Evolutionary conservation across 2,888 invertebrate species (phyloP), one percentile per base, ranked within the genome.

Genomic region (Drosophila leonis): DNA sequence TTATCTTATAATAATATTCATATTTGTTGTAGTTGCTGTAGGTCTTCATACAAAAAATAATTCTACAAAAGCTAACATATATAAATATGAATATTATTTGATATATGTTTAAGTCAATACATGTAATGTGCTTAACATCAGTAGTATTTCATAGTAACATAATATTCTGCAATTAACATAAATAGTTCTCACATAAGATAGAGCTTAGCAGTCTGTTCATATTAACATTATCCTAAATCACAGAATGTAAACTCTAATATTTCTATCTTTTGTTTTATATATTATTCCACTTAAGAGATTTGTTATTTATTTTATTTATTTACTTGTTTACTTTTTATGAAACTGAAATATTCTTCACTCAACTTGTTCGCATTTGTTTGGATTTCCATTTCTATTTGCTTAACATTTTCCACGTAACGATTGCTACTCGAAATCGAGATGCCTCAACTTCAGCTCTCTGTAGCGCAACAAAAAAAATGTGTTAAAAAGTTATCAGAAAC

Each of bases 401-500:
- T 41, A 46, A 41, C 18, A 41, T 54, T 29, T 42, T n/a, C 13
- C 18, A 15, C 8, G 18, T 10, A 20, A 8, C 6, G 9, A 10
- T 1, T 13, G 24, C 29, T 54, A 8, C 6, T 65, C 0, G n/a
- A 66, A 61, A 62, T 24, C 27, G 9, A 57, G 20, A 64, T 70
- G 31, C 57, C 41, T 57, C 18, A 41, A 52, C 37, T 48, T 29
- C n/a, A 33, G 27, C 10, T 44, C 15, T n/a, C 20, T 56, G 69
- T 69, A 78, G 79, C 35, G 77, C 65, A 66, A 0, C 49, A 60
- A 52, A 20, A 52, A 20, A 74, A 82, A 82, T 78, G 78, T 80
- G 83, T 78, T 71, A 73, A 71, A 73, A 71, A 67, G 48, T 65
- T 78, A 82, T 77, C 85, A 13, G 71, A 18, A 62, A 55, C 48